phyloP scores from a whole-genome alignment of 2,888 invertebrate species.

The Caprella mutica region DNA sequence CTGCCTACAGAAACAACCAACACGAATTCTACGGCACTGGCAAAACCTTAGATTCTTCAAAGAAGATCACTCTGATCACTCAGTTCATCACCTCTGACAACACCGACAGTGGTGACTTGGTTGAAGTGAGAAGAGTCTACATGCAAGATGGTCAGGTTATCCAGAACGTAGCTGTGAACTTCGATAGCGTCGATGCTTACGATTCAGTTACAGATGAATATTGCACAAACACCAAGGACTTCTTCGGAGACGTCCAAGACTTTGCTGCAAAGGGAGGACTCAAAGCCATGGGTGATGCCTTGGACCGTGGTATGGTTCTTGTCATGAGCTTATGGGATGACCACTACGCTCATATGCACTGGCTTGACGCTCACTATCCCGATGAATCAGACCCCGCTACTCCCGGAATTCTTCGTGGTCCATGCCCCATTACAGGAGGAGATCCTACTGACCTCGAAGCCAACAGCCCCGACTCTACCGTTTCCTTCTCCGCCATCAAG shows the following conservation, averaged over 20 bases:
- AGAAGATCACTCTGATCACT: constrained; percentile 27
- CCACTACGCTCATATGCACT: constrained; percentile 32
- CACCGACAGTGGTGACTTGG: constrained; percentile 31
- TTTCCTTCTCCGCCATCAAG: constrained; percentile 25
- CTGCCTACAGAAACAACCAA: constrained; percentile 27
- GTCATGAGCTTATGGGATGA: constrained; percentile 34
- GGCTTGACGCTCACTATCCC: constrained; percentile 33
- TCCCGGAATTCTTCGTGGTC: constrained; percentile 30
- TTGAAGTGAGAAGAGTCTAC: constrained; percentile 28
- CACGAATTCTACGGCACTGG: constrained; percentile 27
- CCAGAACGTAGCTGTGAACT: constrained; percentile 20
- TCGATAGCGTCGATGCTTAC: constrained; percentile 14
- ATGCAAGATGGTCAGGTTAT: constrained; percentile 25
- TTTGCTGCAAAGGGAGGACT: constrained; percentile 25
- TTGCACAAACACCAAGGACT: constrained; percentile 21
- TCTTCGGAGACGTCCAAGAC: constrained; percentile 27
- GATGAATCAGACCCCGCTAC: constrained; percentile 14
- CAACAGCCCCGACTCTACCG: constrained; percentile 10
- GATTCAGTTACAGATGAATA: constrained; percentile 30
- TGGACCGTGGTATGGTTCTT: constrained; percentile 29
- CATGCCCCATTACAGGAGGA: constrained; percentile 27
- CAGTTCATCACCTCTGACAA: constrained; percentile 32
- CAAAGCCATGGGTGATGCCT: constrained; percentile 26
- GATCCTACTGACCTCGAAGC: constrained; percentile 23
- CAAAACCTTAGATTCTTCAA: constrained; percentile 19